Evolutionary conservation across 2,888 invertebrate genomes (phyloP).

Genomic region (Melieria crassipennis): DNA sequence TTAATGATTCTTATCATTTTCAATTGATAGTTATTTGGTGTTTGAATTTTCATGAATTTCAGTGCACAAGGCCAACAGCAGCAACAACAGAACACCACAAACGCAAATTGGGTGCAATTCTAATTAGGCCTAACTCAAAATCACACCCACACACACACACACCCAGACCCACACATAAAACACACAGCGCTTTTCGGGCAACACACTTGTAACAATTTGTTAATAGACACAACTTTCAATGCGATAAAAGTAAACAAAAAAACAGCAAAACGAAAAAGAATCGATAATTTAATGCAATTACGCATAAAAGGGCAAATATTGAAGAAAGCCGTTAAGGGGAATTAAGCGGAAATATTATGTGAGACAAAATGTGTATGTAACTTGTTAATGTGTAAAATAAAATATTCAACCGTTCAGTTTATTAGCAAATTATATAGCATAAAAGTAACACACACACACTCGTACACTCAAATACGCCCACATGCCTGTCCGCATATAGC

Average conservation of each 20-base stretch:
- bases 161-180: slow-evolving; percentile 20
- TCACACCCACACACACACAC: slow-evolving; percentile 5
- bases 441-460: not conserved
- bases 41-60: slow-evolving; percentile 19
- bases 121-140: slow-evolving; percentile 47
- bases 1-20: slow-evolving; percentile 10
- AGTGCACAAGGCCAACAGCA: slow-evolving; percentile 39
- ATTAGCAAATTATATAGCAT: not conserved
- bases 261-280: slow-evolving; percentile 11
- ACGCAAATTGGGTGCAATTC: slow-evolving; percentile 66
- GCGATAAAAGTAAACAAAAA: slow-evolving; percentile 29
- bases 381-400: slow-evolving; percentile 16
- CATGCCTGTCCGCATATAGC: no score
- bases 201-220: slow-evolving; percentile 18
- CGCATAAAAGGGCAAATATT: no score
- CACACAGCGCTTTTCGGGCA: slow-evolving; percentile 35
- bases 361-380: slow-evolving; percentile 24
- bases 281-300: slow-evolving; percentile 1
- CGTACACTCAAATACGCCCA: no score
- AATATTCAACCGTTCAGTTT: slow-evolving; percentile 21
- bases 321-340: not conserved
- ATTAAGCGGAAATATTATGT: slow-evolving; percentile 32
- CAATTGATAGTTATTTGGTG: not conserved
- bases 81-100: slow-evolving; percentile 58
- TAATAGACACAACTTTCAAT: slow-evolving; percentile 11